phyloP scores from a whole-genome alignment of 2,113 vertebrate genomes.

The Phyllostomus discolor region DNA sequence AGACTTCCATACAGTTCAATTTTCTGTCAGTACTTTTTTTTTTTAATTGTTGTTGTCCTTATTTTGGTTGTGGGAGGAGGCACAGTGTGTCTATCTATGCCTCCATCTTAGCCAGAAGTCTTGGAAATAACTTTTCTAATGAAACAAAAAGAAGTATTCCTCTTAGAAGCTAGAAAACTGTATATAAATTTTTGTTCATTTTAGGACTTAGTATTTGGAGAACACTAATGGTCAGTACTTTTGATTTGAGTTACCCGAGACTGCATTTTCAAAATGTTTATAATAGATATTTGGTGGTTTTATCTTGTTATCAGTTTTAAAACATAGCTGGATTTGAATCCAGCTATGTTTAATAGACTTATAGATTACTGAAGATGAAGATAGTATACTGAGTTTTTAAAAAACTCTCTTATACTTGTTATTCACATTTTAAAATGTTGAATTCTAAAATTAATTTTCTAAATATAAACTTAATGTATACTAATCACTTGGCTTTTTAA shows the following conservation, averaged over 20 bases:
- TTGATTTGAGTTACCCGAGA: constrained; percentile 37
- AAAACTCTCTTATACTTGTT: constrained; percentile 8
- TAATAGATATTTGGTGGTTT: constrained; percentile 57
- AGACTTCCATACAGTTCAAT: no score
- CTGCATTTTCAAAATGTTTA: constrained; percentile 53
- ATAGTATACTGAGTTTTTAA: constrained; percentile 27
- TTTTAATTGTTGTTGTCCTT: no score
- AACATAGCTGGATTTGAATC: constrained; percentile 64
- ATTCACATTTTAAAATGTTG: constrained; percentile 61
- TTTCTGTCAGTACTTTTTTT: no score
- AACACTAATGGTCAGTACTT: constrained; percentile 29
- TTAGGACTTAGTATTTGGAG: constrained; percentile 46
- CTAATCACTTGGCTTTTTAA: constrained; percentile 49
- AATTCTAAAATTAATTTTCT: constrained; percentile 54
- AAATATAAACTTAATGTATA: constrained; percentile 39
- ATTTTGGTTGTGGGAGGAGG: no score
- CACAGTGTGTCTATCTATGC: no score
- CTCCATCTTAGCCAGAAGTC: no score
- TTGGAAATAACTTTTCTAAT: constrained; percentile 53
- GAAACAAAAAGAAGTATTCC: constrained; percentile 36
- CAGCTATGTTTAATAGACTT: constrained; percentile 61
- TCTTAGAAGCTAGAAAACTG: constrained; percentile 48
- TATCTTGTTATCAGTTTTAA: constrained; percentile 33
- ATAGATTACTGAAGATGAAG: constrained; percentile 45
- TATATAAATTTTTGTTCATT: constrained; percentile 32